phyloP scores from a whole-genome alignment of 2,797 vertebrate species.

The Helostoma temminkii region DNA sequence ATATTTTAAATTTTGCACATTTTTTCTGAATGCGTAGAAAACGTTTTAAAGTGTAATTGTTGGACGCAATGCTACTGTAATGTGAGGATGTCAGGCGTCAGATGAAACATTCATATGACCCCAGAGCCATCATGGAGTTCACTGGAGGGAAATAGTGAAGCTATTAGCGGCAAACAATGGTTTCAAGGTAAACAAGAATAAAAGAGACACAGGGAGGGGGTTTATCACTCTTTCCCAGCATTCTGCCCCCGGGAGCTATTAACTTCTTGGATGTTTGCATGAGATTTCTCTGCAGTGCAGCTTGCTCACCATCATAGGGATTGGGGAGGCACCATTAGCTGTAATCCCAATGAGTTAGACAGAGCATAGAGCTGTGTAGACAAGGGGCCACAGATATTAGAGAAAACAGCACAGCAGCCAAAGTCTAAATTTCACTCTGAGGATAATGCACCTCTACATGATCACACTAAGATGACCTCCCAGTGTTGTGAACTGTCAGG shows the following conservation, averaged over 20 bases:
- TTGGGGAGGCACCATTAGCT: conserved; percentile 37
- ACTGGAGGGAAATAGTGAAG: conserved; percentile 11
- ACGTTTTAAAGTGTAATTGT: conserved; percentile 1
- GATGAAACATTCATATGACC: conserved; percentile 8
- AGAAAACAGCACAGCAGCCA: neutral
- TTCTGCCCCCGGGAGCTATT: conserved; percentile 51
- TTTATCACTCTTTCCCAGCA: conserved; percentile 60
- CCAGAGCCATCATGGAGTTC: conserved; percentile 4
- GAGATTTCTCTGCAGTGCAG: conserved; percentile 37
- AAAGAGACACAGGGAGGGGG: conserved; percentile 10
- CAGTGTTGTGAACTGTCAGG: neutral
- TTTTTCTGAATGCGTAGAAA: conserved; percentile 2
- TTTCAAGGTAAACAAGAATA: conserved; percentile 29
- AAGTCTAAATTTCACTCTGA: conserved; percentile 19
- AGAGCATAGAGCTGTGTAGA: conserved; percentile 56
- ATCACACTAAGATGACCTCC: neutral
- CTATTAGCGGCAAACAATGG: conserved; percentile 18
- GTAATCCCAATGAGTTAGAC: conserved; percentile 61
- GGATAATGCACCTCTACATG: neutral
- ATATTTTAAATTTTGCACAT: neutral
- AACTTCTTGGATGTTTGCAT: conserved; percentile 59
- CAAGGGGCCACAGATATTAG: conserved; percentile 41
- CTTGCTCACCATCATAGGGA: conserved; percentile 9
- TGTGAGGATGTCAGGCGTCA: conserved; percentile 14
- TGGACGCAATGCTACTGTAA: neutral